Percentiles rank a stretch among this genome's conserved stretches.
Evolutionary conservation across 2,113 vertebrate genomes (phyloP).

Genomic region (Caloenas nicobarica): DNA sequence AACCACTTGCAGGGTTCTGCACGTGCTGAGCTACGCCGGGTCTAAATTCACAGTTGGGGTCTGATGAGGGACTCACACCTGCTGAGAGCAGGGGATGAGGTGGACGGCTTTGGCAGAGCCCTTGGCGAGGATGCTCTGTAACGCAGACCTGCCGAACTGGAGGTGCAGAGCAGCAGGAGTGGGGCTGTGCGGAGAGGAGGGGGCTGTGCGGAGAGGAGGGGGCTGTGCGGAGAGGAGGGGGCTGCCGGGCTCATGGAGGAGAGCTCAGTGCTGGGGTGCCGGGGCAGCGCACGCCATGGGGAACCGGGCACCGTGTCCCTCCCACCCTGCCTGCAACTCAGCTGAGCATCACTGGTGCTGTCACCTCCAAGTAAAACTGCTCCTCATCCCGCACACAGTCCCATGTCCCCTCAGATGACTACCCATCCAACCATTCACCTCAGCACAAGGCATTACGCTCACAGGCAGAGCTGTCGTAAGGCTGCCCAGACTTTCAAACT

Average conservation of each 20-base stretch:
- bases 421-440: too few relatives aligned
- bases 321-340: not conserved
- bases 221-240: accelerated
- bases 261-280: too few relatives aligned
- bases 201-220: too few relatives aligned
- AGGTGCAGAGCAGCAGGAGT: not conserved
- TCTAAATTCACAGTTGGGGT: not conserved
- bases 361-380: not conserved
- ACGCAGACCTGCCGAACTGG: not conserved
- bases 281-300: accelerated
- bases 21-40: accelerated
- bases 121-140: not conserved
- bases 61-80: accelerated
- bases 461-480: accelerated
- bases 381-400: not conserved
- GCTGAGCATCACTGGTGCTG: not conserved
- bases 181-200: accelerated
- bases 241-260: not conserved
- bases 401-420: not conserved
- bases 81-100: not conserved
- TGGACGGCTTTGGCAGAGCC: not conserved
- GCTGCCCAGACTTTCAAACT: not conserved
- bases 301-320: not conserved
- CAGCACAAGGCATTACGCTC: too few relatives aligned
- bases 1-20: not conserved